Base-by-base conservation (phyloP, 1,140 invertebrate species). In the Radopholus similis region DNA sequence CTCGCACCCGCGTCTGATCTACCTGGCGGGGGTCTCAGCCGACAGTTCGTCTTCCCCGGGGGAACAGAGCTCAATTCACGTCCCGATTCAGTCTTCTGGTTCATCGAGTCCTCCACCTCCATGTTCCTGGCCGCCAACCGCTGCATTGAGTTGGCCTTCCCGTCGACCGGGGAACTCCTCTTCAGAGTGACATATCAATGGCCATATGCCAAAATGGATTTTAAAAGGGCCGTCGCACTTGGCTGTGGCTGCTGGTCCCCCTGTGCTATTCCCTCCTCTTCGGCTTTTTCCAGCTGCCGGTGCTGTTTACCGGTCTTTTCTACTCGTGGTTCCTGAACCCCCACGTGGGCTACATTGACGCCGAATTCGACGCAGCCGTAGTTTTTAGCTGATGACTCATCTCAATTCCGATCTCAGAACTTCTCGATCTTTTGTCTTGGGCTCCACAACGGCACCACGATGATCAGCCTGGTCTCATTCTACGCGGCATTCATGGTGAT, bases 311-410 rank as follows among this genome's bases (percentile, higher is more conserved):
- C 40, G 63, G 63, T 23, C 28, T 64, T n/a, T 28, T 32, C 2
- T 64, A 62, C 34, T 32, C 63, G 15, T 64, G 63, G 63, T 64
- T 64, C 47, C 65, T 59, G 18, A 64, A 64, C 34, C 63, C 63
- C 5, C 40, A 64, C 40, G 60, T 64, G 18, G 60, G 63, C n/a
- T 64, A 64, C 47, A 21, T 64, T 58, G 57, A 64, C 30, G 63
- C n/a, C n/a, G n/a, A n/a, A n/a, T n/a, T n/a, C n/a, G n/a, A n/a
- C n/a, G n/a, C n/a, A n/a, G n/a, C n/a, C n/a, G n/a, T n/a, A n/a
- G n/a, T n/a, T n/a, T n/a, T n/a, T n/a, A n/a, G n/a, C n/a, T n/a
- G n/a, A n/a, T n/a, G n/a, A n/a, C n/a, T n/a, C n/a, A n/a, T n/a
- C n/a, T n/a, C n/a, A n/a, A n/a, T n/a, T n/a, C n/a, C n/a, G n/a